These are phyloP conservation scores for Drosophila meridiana DNA, from an alignment of 2,888 invertebrate genomes.

Conservation along the genomic window DNA sequence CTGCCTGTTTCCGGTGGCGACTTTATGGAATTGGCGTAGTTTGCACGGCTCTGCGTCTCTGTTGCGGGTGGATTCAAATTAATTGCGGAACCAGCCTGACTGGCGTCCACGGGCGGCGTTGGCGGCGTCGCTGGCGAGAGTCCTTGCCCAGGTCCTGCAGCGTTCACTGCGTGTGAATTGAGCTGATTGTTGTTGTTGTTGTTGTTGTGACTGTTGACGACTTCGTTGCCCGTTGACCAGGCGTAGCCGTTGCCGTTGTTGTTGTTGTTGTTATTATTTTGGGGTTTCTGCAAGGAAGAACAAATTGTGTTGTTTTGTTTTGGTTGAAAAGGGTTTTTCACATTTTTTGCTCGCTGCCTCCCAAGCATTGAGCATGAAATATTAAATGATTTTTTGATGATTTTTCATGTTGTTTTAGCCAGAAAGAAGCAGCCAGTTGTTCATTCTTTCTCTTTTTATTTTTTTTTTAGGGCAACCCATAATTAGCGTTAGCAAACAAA, in stretches of 20 bases:
- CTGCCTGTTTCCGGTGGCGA: slow-evolving; percentile 69
- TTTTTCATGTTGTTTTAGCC: slow-evolving; percentile 32
- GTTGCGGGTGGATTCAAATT: slow-evolving; percentile 77
- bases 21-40: slow-evolving; percentile 71
- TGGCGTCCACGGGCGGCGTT: slow-evolving; percentile 60
- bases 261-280: slow-evolving; percentile 53
- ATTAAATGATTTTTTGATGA: slow-evolving; percentile 70
- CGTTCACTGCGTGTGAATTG: slow-evolving; percentile 40
- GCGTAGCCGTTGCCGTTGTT: slow-evolving; percentile 58
- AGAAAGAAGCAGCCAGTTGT: slow-evolving; percentile 18
- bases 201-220: slow-evolving; percentile 50
- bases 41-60: slow-evolving; percentile 69
- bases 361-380: slow-evolving; percentile 58
- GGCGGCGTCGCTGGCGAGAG: slow-evolving; percentile 65
- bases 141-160: slow-evolving; percentile 45
- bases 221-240: slow-evolving; percentile 60
- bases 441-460: slow-evolving; percentile 6
- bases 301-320: slow-evolving; percentile 46
- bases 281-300: slow-evolving; percentile 65
- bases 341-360: slow-evolving; percentile 33
- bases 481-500: slow-evolving; percentile 63
- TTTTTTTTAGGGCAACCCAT: slow-evolving; percentile 31
- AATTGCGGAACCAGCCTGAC: slow-evolving; percentile 66
- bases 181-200: slow-evolving; percentile 55
- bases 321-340: slow-evolving; percentile 56